Base-by-base conservation (phyloP, 2,888 invertebrate species). In the Polydrusus tereticollis region DNA sequence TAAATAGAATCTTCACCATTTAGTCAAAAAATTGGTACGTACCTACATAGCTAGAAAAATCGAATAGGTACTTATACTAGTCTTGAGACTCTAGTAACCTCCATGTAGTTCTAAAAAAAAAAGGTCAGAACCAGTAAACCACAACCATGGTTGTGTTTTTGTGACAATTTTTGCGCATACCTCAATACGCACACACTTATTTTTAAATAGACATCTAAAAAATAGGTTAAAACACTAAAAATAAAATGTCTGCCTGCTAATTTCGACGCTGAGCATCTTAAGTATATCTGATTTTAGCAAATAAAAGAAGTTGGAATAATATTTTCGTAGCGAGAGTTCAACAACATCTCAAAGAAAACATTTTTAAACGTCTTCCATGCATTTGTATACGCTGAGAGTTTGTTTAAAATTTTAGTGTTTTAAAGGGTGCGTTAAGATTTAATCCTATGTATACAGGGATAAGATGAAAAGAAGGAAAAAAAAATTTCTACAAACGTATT, bases 231-330 rank as follows among this genome's bases (percentile, higher is more conserved):
- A 70, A 64, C 59, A 41, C 66, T 67, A 63, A 72, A 72, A 72
- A 72, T 62, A 67, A 67, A 45, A 62, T 57, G 55, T 67, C 62
- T 70, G 52, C 60, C 60, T 72, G 63, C 67, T 72, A 72, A 72
- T 66, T 50, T 57, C 62, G 58, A 65, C 66, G n/a, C 38, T 21
- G 12, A 16, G 60, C 58, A 47, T 58, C 50, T 18, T 23, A 62
- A 66, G 62, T 67, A 50, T 72, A 72, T 72, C 72, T 72, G 72
- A 72, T 72, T 72, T 72, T 36, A 69, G 72, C 72, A 29, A 67
- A 67, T 67, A 72, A 72, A 72, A 72, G 72, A 72, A 72, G 45
- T 29, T 67, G 62, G 67, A 72, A 72, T 72, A 72, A 72, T 72
- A 67, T 72, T 72, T 72, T 72, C 72, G 72, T 41, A 47, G 29